These are phyloP conservation scores for Pantherophis guttatus DNA, from an alignment of 2,113 vertebrate genomes.

Conservation along the genomic window DNA sequence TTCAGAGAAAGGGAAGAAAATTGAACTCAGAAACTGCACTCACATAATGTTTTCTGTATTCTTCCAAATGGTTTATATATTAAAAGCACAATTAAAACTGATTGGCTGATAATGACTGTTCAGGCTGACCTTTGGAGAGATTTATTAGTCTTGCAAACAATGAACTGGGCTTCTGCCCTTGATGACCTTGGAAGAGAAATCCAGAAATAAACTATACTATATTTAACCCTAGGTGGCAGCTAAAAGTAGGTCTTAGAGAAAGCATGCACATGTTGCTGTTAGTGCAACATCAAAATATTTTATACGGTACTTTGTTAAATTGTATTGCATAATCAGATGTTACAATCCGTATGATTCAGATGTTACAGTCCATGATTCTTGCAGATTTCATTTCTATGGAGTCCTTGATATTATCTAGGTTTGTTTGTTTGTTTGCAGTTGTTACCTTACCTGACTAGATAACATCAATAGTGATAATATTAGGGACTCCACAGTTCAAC, in stretches of 20 bases:
- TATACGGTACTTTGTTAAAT: not conserved
- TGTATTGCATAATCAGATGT: not conserved
- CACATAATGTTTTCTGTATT: conserved; percentile 56
- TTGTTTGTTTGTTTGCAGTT: not conserved
- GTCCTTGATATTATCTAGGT: not conserved
- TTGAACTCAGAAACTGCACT: conserved; percentile 42
- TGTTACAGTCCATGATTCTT: too few species aligned
- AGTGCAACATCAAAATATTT: not conserved
- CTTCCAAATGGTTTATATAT: conserved; percentile 58
- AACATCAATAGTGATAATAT: not conserved
- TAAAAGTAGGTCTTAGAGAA: conserved; percentile 42
- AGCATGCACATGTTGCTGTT: conserved; percentile 10
- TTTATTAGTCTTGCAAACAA: conserved; percentile 63
- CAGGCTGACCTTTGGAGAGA: conserved; percentile 65
- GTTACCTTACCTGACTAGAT: not conserved
- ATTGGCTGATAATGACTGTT: conserved; percentile 63
- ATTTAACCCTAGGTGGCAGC: conserved; percentile 60
- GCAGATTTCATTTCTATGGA: not conserved
- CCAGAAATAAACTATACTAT: conserved; percentile 58
- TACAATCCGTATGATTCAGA: not conserved
- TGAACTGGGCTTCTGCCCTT: conserved; percentile 53
- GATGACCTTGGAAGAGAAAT: conserved; percentile 61
- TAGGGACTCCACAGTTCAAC: not conserved
- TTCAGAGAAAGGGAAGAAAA: conserved; percentile 15
- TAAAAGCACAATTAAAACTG: conserved; percentile 67